Base-by-base conservation (phyloP, 2,113 vertebrate species). In the Sciurus niger region DNA sequence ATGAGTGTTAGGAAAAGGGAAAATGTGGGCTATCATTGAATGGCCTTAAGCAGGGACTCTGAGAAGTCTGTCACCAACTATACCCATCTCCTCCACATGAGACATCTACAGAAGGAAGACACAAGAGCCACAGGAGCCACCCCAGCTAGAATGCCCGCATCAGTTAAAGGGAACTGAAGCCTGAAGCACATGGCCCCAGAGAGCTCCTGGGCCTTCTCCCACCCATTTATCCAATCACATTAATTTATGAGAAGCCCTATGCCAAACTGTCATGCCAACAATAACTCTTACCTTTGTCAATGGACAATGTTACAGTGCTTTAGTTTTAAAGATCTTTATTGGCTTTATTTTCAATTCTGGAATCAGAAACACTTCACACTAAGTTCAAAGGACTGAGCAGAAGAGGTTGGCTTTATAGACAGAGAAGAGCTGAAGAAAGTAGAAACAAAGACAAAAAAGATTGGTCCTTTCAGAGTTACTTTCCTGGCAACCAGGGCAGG, bases 71-170 rank as follows among this genome's bases (percentile, higher is more conserved):
- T 86, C 7, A 11, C 25, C 48, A 89, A 63, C 16, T 24, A 17
- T 24, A n/a, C 22, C 20, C 2, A 30, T 13, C 30, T 7, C 10
- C 77, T 76, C 22, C 17, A 65, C n/a, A 2, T 34, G 32, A 93
- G 28, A 13, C 8, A 40, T 65, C 13, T 43, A 2, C 4, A 34
- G 43, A 30, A 51, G 63, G 78, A 32, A 86, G 51, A 34, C 6
- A 7, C 0, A 24, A 16, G 28, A 37, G 37, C 4, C 18, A 18
- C 2, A 37, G 28, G 25, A 53, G 34, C 4, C 13, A 76, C 1
- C 17, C 1, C 4, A 8, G 2, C 0, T 46, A 74, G 70, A 14
- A 25, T 30, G 28, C 24, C 24, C 60, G 65, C 1, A 40, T 46
- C 22, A 22, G 7, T 40, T n/a, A 73, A 72, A 48, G 7, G 32